These are phyloP conservation scores for Bedellia somnulentella DNA, from an alignment of 2,888 invertebrate species.

Conservation along the genomic window DNA sequence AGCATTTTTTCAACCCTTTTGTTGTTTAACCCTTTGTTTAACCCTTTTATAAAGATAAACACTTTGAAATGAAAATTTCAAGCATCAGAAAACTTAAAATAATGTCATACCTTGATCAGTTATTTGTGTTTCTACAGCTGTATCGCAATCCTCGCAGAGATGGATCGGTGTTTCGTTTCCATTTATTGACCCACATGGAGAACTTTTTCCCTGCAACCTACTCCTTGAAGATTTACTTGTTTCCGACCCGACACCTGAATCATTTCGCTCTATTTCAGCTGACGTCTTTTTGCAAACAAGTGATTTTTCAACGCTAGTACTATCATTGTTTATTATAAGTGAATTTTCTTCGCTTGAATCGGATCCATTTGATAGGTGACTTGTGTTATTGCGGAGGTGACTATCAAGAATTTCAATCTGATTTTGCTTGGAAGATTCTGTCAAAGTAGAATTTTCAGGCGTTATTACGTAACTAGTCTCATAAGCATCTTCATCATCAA, in stretches of 20 bases:
- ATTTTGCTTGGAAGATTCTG: slow-evolving; percentile 54
- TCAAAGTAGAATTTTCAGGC: slow-evolving; percentile 50
- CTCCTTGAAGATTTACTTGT: slow-evolving; percentile 85
- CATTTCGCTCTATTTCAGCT: slow-evolving; percentile 86
- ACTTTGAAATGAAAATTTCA: too few species aligned
- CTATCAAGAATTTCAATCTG: slow-evolving; percentile 23
- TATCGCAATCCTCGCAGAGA: slow-evolving; percentile 86
- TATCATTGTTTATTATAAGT: slow-evolving; percentile 63
- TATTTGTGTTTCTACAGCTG: slow-evolving; percentile 73
- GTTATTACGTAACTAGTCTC: slow-evolving; percentile 63
- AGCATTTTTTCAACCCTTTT: too few species aligned
- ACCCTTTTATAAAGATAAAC: too few species aligned
- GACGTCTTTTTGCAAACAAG: slow-evolving; percentile 60
- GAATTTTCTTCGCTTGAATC: slow-evolving; percentile 86
- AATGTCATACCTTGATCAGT: slow-evolving; percentile 70
- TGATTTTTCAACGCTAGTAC: slow-evolving; percentile 51
- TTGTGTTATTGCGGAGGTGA: slow-evolving; percentile 69
- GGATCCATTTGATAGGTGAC: slow-evolving; percentile 78
- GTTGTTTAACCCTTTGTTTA: too few species aligned
- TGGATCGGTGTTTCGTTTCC: slow-evolving; percentile 66
- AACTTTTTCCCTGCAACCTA: slow-evolving; percentile 65
- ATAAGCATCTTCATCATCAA: slow-evolving; percentile 71
- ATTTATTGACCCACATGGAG: slow-evolving; percentile 41
- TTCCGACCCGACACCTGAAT: slow-evolving; percentile 91
- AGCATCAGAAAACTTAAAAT: too few species aligned